Evolutionary conservation across 2,888 invertebrate genomes (phyloP).

Genomic region (Aspidiotus rigidus): DNA sequence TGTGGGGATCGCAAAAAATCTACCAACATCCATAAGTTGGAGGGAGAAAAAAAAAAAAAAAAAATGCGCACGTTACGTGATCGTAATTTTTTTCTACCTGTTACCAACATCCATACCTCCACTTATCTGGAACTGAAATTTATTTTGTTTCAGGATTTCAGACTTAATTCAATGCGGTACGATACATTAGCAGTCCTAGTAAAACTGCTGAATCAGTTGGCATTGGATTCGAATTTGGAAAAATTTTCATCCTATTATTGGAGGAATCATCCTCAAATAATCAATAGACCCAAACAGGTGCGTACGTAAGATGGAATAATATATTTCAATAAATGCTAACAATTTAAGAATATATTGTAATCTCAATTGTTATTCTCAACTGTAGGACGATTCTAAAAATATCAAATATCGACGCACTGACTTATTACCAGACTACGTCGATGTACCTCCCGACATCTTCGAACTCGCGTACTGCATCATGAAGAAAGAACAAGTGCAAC

Average conservation of each 20-base stretch:
- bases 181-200: conserved; percentile 61
- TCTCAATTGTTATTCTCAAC: conserved; percentile 22
- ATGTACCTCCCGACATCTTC: conserved; percentile 60
- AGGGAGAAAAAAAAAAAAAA: too few relatives aligned
- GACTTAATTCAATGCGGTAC: conserved; percentile 62
- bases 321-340: background rate
- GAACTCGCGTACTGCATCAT: conserved; percentile 59
- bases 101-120: too few relatives aligned
- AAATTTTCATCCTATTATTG: conserved; percentile 72
- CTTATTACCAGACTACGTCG: conserved; percentile 53
- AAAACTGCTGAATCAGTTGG: conserved; percentile 61
- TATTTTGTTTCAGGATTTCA: conserved; percentile 54
- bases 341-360: background rate
- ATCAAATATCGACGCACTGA: conserved; percentile 52
- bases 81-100: too few relatives aligned
- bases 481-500: conserved; percentile 46
- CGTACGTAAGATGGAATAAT: background rate
- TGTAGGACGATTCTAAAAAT: conserved; percentile 47
- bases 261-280: conserved; percentile 62
- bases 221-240: conserved; percentile 62
- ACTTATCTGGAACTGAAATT: too few relatives aligned
- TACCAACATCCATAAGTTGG: too few relatives aligned
- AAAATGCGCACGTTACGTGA: too few relatives aligned
- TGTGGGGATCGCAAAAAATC: too few relatives aligned
- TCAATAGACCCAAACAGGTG: conserved; percentile 26